Evolutionary conservation across 2,888 invertebrate species (phyloP), one percentile per base, ranked within the genome.

Genomic region (Colletes collaris): DNA sequence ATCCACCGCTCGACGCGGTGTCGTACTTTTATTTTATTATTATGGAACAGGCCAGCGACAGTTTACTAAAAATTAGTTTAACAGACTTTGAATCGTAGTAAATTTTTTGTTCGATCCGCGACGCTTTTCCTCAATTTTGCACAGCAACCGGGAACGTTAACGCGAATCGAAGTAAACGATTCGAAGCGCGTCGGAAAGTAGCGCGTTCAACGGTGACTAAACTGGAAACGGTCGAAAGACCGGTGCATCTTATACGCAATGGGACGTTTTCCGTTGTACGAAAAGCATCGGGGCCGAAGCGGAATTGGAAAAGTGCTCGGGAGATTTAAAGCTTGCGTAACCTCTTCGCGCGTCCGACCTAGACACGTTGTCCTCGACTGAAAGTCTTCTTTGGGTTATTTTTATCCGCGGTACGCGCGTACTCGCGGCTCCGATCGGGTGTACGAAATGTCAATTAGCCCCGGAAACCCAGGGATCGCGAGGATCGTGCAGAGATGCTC

Each of bases 321-420:
- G 59, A 35, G 63, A 76, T 79, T 86, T 83, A 71, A 60, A 63
- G 55, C 56, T 85, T 85, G 78, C 74, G 74, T 86, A 83, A 84
- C 10, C 44, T 46, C 69, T 72, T 59, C 79, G 81, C 78, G 73
- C 74, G 82, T 70, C 50, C 8, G 58, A 53, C 66, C 49, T 60
- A 27, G 76, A 49, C 60, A 59, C 46, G 40, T 71, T 70, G 79
- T 83, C 83, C 79, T 79, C 86, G 60, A 76, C 63, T 79, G 83
- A 86, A 72, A 86, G 79, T 76, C 79, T 83, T 86, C 79, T 58
- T 64, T 11, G 60, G 52, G 77, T 68, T 86, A 81, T 86, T 81
- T 77, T 79, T 76, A 66, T 27, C 56, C 37, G 56, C 53, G 46
- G 49, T n/a, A 50, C 27, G 72, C 59, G 16, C 58, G 63, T 56